These are phyloP conservation scores for Procambarus clarkii DNA, from an alignment of 1,140 invertebrate species.

Conservation along the genomic window DNA sequence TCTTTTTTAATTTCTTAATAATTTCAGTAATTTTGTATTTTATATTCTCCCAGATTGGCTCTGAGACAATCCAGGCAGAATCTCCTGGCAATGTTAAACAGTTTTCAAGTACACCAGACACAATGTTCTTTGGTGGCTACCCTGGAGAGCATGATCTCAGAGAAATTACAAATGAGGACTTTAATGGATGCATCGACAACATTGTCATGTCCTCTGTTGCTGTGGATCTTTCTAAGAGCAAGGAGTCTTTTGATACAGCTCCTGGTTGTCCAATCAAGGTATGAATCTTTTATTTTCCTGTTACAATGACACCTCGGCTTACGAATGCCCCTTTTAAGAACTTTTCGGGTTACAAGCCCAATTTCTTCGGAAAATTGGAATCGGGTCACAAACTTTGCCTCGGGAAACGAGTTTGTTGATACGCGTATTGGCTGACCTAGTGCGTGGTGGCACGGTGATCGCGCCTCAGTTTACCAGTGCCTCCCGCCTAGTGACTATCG, in stretches of 20 bases:
- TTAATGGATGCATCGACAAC: slow-evolving; percentile 95
- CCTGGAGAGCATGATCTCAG: slow-evolving; percentile 82
- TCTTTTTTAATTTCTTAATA: too few species aligned
- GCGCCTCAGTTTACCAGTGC: too few species aligned
- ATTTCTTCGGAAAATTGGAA: too few species aligned
- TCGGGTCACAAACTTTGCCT: too few species aligned
- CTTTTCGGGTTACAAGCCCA: too few species aligned
- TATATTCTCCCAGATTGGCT: slow-evolving; percentile 73
- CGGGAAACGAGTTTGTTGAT: too few species aligned
- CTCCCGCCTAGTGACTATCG: too few species aligned
- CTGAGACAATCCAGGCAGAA: slow-evolving; percentile 73
- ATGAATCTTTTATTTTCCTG: slow-evolving; percentile 40
- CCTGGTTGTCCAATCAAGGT: slow-evolving; percentile 91
- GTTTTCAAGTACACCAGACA: slow-evolving; percentile 52
- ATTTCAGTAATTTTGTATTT: neutral
- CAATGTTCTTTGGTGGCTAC: slow-evolving; percentile 93
- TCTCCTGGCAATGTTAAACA: slow-evolving; percentile 76
- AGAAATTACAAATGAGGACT: slow-evolving; percentile 83
- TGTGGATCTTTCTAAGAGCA: slow-evolving; percentile 87
- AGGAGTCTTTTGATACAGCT: slow-evolving; percentile 86
- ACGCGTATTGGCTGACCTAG: too few species aligned
- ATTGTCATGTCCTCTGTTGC: slow-evolving; percentile 84
- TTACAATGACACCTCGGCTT: too few species aligned
- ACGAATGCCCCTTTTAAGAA: too few species aligned
- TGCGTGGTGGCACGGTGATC: too few species aligned